Evolutionary conservation across 1,140 invertebrate genomes (phyloP).

Genomic region (Drosophila asahinai): DNA sequence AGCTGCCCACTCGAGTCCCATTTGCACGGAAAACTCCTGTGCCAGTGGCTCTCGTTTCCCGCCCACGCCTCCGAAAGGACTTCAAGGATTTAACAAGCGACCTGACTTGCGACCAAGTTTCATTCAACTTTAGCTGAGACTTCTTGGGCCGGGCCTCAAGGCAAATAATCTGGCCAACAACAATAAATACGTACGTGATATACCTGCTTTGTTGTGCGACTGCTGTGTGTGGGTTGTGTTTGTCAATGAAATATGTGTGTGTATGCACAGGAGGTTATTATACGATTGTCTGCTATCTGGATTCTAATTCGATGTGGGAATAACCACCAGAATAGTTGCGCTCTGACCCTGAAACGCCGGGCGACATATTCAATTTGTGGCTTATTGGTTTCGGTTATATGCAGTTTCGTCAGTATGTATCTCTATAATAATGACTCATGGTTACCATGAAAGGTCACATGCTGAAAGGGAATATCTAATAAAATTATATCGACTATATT

Average conservation of each 20-base stretch:
- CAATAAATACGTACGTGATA: neutral
- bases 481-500: slow-evolving; percentile 12
- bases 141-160: slow-evolving; percentile 32
- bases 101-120: slow-evolving; percentile 34
- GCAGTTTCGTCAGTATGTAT: neutral
- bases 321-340: slow-evolving; percentile 13
- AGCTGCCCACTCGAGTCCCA: slow-evolving; percentile 42
- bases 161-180: slow-evolving; percentile 33
- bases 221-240: slow-evolving; percentile 20
- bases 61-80: slow-evolving; percentile 1
- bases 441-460: slow-evolving; percentile 16
- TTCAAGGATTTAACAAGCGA: slow-evolving; percentile 23
- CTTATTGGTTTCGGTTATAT: slow-evolving; percentile 4
- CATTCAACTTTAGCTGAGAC: slow-evolving; percentile 51
- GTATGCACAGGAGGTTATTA: slow-evolving; percentile 24
- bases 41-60: slow-evolving; percentile 8
- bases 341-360: slow-evolving; percentile 33
- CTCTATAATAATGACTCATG: slow-evolving; percentile 36
- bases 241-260: slow-evolving; percentile 30
- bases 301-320: slow-evolving; percentile 41
- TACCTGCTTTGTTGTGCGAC: slow-evolving; percentile 15
- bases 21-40: slow-evolving; percentile 13
- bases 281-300: slow-evolving; percentile 23
- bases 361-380: slow-evolving; percentile 20
- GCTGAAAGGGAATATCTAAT: slow-evolving; percentile 7